Evolutionary conservation across 2,113 vertebrate genomes (phyloP), one percentile per base, ranked within the genome.

Genomic region (Mobula birostris): DNA sequence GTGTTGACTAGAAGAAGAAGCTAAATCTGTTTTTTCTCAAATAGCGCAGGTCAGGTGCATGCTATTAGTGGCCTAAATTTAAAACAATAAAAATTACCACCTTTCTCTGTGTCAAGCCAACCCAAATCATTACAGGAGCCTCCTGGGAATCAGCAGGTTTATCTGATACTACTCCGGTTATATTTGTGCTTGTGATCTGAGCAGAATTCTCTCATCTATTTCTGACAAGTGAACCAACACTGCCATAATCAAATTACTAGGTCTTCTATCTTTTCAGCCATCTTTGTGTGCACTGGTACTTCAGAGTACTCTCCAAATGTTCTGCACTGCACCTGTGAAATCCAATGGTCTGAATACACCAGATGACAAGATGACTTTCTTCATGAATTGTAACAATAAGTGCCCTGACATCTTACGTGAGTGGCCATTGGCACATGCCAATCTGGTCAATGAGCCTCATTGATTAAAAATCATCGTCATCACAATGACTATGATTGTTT

Each of bases 1-100:
- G 91, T 40, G 74, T 93, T 76, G 68, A 29, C 70, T 93, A 70
- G 91, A 93, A 93, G 74, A 70, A 93, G 68, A 93, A 76, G 24
- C 36, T 93, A 74, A 76, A 66, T 90, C 32, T 90, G 32, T 93
- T 74, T 70, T 82, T 32, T 21, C 29, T 48, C 70, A 76, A 93
- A 93, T 29, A 21, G 70, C 56, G 27, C 40, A 74, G 14, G 91
- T 93, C 91, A 56, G 70, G 91, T 48, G 24, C 21, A 48, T 29
- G 68, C 36, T 93, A 21, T 76, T 74, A 48, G 14, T 76, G 70
- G 12, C 68, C 74, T 74, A 93, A 93, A 74, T 93, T 74, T 29
- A 48, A 29, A 76, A 76, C 32, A 74, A 56, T 92, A 27, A 40
- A 74, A 40, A 74, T 76, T 93, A 29, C 70, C 11, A 0, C 12